Base-by-base conservation (phyloP, 2,113 vertebrate species). In the Hippopotamus amphibius region DNA sequence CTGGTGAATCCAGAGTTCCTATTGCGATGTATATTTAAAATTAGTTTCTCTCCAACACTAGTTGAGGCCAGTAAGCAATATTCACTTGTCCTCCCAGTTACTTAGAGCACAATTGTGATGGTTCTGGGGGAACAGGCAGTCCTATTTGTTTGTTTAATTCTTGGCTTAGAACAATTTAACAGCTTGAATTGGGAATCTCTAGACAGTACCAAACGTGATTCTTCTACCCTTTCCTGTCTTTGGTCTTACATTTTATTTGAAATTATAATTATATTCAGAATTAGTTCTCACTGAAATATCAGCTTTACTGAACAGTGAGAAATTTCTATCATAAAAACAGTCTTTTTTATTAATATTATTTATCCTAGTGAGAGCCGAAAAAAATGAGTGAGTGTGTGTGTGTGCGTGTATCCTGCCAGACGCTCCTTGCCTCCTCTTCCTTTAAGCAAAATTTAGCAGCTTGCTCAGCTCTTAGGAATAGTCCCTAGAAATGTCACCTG, bases 191-290 rank as follows among this genome's bases (percentile, higher is more conserved):
- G 46, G 21, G 59, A 69, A 3, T 82, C 66, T 94, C 59, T 82
- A 80, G 37, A 59, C 55, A 86, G 85, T 71, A 80, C 37, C 13
- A 79, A 63, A 65, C 50, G 2, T 55, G 50, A 77, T 57, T 88
- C 53, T 82, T 72, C 68, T 88, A 19, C 55, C 19, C 76, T 85
- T 89, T 95, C 69, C 55, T 63, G 8, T 79, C 48, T 90, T 86
- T 74, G 72, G 68, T 15, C 43, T 76, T 63, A 83, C 21, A 65
- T 86, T 94, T 74, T 93, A 66, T 93, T 96, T 79, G 26, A 91
- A 88, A 77, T 77, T 84, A 9, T 94, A 88, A 77, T 77, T 84
- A 9, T 92, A 48, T 93, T 24, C 48, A 93, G 92, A 7, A 61
- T 82, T 68, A 91, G 22, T 86, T 96, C n/a, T 82, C 12, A 80